A percentile compares a stretch with the other conserved stretches of the same genome.
phyloP scores from a whole-genome alignment of 2,113 vertebrate species.

The Patagioenas fasciata region DNA sequence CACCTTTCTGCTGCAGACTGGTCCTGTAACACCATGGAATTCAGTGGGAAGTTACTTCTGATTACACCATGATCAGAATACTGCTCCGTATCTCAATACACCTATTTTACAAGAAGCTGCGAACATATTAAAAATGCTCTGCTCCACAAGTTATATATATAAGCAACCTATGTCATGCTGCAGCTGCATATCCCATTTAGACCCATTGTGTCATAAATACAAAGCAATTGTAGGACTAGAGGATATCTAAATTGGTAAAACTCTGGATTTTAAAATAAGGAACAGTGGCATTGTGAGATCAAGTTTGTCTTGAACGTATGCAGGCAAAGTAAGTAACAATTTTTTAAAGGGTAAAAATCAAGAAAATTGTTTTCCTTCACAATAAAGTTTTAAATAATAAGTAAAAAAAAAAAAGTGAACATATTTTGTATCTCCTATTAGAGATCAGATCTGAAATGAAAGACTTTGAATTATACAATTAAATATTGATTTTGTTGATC shows the following conservation, averaged over 20 bases:
- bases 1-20: neutral
- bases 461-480: conserved; percentile 75
- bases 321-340: conserved; percentile 34
- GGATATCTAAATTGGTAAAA: conserved; percentile 23
- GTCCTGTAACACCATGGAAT: neutral
- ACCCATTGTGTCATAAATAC: neutral
- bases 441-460: conserved; percentile 71
- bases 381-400: conserved; percentile 65
- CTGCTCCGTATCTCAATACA: neutral
- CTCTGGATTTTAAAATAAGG: conserved; percentile 56
- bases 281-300: conserved; percentile 25
- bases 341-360: conserved; percentile 36
- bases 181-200: neutral
- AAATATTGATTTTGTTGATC: conserved; percentile 81
- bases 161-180: neutral
- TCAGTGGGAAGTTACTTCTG: neutral
- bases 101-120: neutral
- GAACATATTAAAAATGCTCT: neutral
- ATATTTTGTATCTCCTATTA: conserved; percentile 64
- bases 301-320: conserved; percentile 52
- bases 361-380: conserved; percentile 48
- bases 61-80: neutral
- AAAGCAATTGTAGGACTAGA: neutral
- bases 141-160: neutral
- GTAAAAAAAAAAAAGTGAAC: conserved; percentile 60